These are phyloP conservation scores for Eidolon helvum DNA, from an alignment of 2,113 vertebrate genomes.

Conservation along the genomic window DNA sequence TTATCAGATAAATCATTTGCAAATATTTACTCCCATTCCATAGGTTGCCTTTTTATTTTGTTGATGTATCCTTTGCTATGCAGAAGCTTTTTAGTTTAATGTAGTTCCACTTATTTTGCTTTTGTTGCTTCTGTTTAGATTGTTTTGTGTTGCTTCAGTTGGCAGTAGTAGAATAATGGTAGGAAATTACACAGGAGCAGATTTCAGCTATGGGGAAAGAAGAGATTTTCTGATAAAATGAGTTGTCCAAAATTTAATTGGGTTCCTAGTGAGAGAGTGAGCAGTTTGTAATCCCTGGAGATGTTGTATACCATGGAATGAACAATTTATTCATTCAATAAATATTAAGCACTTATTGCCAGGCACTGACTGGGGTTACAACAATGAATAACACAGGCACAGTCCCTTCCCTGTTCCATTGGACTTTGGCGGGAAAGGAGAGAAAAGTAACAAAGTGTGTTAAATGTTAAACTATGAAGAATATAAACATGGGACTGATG, in stretches of 20 bases:
- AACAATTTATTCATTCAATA: not conserved
- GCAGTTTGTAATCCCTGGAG: not conserved
- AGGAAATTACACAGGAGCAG: not conserved
- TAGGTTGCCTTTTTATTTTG: not conserved
- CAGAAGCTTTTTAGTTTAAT: not conserved
- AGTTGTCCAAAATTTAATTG: not conserved
- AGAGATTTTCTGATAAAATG: not conserved
- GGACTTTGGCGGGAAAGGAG: not conserved
- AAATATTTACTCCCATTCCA: not conserved
- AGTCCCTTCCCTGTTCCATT: not conserved
- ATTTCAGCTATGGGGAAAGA: not conserved
- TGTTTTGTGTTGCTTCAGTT: not conserved
- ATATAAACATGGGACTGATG: not conserved
- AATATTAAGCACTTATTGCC: not conserved
- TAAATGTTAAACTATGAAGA: not conserved
- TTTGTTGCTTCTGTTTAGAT: not conserved
- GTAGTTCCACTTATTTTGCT: not conserved
- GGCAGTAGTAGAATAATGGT: not conserved
- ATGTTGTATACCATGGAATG: not conserved
- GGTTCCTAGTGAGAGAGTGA: not conserved
- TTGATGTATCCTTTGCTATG: not conserved
- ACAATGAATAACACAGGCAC: not conserved
- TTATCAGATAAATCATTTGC: not conserved
- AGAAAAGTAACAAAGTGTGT: not conserved
- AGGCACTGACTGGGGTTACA: not conserved